These are phyloP conservation scores for Musca domestica DNA, from an alignment of 1,140 invertebrate species.

Conservation along the genomic window DNA sequence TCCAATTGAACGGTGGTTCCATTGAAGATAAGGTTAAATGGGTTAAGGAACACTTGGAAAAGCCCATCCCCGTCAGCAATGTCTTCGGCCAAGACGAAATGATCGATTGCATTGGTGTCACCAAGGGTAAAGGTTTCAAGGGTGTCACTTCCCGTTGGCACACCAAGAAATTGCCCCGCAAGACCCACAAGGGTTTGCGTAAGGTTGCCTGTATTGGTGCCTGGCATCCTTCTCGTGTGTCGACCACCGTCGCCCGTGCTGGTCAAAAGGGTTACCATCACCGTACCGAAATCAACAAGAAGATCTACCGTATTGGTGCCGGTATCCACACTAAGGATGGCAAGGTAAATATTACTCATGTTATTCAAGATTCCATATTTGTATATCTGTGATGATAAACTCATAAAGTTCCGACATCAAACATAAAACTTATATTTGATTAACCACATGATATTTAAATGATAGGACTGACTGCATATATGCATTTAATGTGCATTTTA, in stretches of 20 bases:
- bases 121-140: slow-evolving; percentile 99
- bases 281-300: slow-evolving; percentile 99
- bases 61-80: slow-evolving; percentile 81
- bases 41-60: slow-evolving; percentile 94
- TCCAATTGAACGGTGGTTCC: slow-evolving; percentile 97
- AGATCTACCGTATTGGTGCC: slow-evolving; percentile 96
- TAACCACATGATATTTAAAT: slow-evolving; percentile 56
- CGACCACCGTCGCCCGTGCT: slow-evolving; percentile 97
- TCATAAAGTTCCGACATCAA: no score
- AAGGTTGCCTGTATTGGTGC: slow-evolving; percentile 99
- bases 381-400: no score
- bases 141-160: slow-evolving; percentile 99
- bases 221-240: slow-evolving; percentile 99
- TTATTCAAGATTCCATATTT: not conserved
- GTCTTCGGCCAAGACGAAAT: slow-evolving; percentile 98
- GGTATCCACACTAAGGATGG: slow-evolving; percentile 92
- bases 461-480: slow-evolving; percentile 59
- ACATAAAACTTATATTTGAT: not conserved
- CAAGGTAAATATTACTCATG: slow-evolving; percentile 63
- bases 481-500: not conserved
- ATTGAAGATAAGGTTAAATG: slow-evolving; percentile 96
- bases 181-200: slow-evolving; percentile 99
- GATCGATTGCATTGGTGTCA: slow-evolving; percentile 98
- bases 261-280: slow-evolving; percentile 99
- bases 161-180: slow-evolving; percentile 98